Evolutionary conservation across 2,113 vertebrate species (phyloP), one percentile per base, ranked within the genome.

Genomic region (Abramis brama): DNA sequence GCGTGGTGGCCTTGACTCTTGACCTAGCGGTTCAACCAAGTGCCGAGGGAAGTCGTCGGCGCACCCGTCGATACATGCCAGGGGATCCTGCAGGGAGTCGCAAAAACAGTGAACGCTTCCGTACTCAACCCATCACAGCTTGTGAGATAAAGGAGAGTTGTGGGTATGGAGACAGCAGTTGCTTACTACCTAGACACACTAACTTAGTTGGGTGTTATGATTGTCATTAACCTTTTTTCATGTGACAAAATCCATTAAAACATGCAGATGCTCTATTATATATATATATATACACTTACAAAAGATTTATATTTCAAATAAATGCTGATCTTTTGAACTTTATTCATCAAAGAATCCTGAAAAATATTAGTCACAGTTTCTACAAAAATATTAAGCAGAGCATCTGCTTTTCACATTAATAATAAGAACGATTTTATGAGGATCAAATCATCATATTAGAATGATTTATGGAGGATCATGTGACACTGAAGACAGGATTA

Each of bases 51-150:
- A 57, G 88, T 19, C 92, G 93, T 3, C 91, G 93, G 1, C 92
- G 93, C 75, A 73, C 92, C 30, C 91, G 93, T 2, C 93, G 94
- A 0, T 95, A 94, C 91, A 76, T 94, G 12, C 91, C 92, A 0
- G 76, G 86, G 0, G 91, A 88, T 1, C 27, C 92, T 2, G 90
- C 85, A 1, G 90, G 82, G 4, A 88, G 88, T 21, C 93, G 95
- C 79, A 95, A 94, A 88, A 92, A 82, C 77, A 91, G 84, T n/a
- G 95, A 95, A 11, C 95, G 95, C 73, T 95, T 95, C 91, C 91
- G 93, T 90, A 95, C 95, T 0, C 95, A 95, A 89, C 95, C 95
- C 0, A 90, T 95, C 84, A 95, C 95, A 13, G 93, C 94, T 83
- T 90, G 82, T n/a, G 95, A 96, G 90, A 90, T 93, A 93, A 91